phyloP scores from a whole-genome alignment of 2,113 vertebrate genomes.

The Daboia siamensis region DNA sequence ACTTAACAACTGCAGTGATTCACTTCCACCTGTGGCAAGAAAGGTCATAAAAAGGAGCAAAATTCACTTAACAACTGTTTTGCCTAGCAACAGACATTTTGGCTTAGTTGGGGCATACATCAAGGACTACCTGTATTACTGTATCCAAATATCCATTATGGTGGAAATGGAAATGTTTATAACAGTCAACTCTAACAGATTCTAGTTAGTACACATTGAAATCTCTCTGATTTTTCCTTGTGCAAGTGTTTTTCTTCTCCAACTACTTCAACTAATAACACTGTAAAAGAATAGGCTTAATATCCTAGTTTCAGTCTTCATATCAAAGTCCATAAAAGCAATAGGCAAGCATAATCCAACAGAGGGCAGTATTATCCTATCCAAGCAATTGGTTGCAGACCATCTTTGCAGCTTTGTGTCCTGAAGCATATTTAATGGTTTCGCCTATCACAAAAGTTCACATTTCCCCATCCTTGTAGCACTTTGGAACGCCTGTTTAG shows the following conservation, averaged over 20 bases:
- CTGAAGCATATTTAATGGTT: not conserved
- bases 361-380: not conserved
- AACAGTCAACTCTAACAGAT: not conserved
- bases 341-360: not conserved
- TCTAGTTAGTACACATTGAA: not conserved
- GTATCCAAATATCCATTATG: not conserved
- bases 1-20: not conserved
- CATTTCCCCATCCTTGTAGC: not conserved
- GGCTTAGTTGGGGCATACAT: not conserved
- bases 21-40: not conserved
- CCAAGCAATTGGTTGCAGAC: not conserved
- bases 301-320: not conserved
- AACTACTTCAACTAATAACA: not conserved
- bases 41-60: not conserved
- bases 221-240: not conserved
- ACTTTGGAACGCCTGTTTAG: not conserved
- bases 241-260: not conserved
- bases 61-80: not conserved
- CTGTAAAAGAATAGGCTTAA: not conserved
- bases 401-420: not conserved
- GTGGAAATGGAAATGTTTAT: not conserved
- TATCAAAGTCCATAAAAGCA: not conserved
- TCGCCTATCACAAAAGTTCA: not conserved
- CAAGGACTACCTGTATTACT: not conserved
- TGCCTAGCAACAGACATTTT: too few species aligned